Evolutionary conservation across 2,113 vertebrate genomes (phyloP).

Genomic region (Dicentrarchus labrax): DNA sequence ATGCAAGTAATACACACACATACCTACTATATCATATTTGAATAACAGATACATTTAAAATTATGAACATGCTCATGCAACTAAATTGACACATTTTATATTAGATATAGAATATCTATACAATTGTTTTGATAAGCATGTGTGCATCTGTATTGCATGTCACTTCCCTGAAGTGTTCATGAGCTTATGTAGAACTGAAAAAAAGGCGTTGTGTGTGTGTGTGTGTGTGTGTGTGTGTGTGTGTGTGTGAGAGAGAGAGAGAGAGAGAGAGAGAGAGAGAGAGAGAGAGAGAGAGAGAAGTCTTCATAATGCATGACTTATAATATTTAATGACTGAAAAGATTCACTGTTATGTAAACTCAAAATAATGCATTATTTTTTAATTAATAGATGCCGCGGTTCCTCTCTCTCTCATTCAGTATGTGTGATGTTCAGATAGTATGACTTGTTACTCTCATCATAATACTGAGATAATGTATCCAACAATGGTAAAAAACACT

Average conservation of each 20-base stretch:
- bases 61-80: background rate
- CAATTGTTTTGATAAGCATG: background rate
- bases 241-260: too few relatives aligned
- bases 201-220: constrained; percentile 13
- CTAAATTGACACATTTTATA: background rate
- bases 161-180: constrained; percentile 6
- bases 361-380: constrained; percentile 63
- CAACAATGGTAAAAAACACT: background rate
- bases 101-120: background rate
- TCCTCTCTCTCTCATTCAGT: too few relatives aligned
- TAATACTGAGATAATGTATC: constrained; percentile 12
- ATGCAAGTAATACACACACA: background rate
- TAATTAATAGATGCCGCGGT: constrained; percentile 59
- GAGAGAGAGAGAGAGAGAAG: background rate
- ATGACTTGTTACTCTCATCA: constrained; percentile 22
- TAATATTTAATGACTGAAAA: constrained; percentile 75
- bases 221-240: constrained; percentile 2
- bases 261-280: too few relatives aligned
- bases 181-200: constrained; percentile 15
- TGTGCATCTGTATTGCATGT: background rate
- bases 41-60: constrained; percentile 5
- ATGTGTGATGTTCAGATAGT: constrained; percentile 25
- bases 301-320: constrained; percentile 72
- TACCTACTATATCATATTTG: background rate
- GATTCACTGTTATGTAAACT: constrained; percentile 58